Evolutionary conservation across 2,113 vertebrate species (phyloP).

Genomic region (Psammodynastes pulverulentus): DNA sequence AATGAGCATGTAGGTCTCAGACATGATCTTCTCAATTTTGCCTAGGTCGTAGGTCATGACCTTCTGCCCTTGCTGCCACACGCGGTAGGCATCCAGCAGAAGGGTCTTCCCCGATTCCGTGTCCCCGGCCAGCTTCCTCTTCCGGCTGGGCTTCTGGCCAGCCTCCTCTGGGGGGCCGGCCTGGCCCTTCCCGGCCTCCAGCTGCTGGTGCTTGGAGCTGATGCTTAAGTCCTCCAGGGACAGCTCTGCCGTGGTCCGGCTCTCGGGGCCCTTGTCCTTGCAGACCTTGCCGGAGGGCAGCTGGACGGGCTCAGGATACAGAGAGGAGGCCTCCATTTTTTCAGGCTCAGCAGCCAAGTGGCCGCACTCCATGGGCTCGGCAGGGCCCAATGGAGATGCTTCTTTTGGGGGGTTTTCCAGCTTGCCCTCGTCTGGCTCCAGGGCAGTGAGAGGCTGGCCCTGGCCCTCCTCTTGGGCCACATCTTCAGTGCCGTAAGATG

Average conservation of each 20-base stretch:
- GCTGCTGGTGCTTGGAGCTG: constrained; percentile 75
- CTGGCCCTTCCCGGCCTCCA: constrained; percentile 45
- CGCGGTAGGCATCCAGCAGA: constrained; percentile 90
- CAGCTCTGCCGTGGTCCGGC: constrained; percentile 78
- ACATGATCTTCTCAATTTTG: constrained; percentile 97
- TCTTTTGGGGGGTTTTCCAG: neutral
- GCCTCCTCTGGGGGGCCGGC: constrained; percentile 61
- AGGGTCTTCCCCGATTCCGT: constrained; percentile 87
- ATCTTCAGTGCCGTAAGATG: constrained; percentile 58
- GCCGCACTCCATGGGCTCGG: neutral
- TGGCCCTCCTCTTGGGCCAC: constrained; percentile 23
- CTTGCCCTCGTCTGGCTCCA: neutral
- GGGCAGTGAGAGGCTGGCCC: neutral
- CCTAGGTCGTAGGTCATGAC: constrained; percentile 90
- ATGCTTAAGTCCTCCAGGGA: constrained; percentile 96
- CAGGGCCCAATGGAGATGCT: rapidly evolving
- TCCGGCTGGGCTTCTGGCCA: constrained; percentile 76
- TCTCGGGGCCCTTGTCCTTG: constrained; percentile 62
- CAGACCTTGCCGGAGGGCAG: too few species aligned
- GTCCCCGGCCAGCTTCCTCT: constrained; percentile 84
- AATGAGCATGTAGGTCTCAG: constrained; percentile 97
- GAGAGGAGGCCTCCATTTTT: neutral
- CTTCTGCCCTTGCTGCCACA: constrained; percentile 99
- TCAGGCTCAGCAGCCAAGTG: neutral
- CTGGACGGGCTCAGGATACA: neutral